A percentile compares a stretch with the other conserved stretches of the same genome.
Conservation (phyloP, 2,113 vertebrate genomes). For the Scortum barcoo region DNA sequence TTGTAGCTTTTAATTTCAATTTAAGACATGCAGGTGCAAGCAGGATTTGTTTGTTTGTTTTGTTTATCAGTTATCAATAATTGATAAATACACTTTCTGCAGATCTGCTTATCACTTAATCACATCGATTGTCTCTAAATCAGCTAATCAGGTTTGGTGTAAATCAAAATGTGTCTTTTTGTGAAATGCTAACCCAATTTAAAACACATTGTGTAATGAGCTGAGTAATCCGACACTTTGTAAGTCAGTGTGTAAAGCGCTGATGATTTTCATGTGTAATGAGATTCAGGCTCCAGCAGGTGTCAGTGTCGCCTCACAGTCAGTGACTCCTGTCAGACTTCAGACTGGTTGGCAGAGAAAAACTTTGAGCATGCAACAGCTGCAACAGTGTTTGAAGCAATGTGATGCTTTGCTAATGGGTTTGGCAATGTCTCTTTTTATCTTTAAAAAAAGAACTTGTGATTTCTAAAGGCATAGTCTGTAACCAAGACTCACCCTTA, state of each 20-base stretch:
- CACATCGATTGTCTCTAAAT: neutral
- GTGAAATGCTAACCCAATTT: neutral
- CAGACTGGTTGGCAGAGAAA: neutral
- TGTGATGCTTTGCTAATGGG: neutral
- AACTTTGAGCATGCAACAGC: no score
- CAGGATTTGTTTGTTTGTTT: neutral
- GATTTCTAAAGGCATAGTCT: no score
- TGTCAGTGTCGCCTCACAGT: conserved; percentile 48
- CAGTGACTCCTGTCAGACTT: neutral
- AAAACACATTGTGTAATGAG: no score
- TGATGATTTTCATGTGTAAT: conserved; percentile 36
- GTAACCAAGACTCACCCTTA: neutral
- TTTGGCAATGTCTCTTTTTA: no score
- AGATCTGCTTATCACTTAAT: neutral
- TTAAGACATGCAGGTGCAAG: neutral
- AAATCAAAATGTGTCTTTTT: neutral
- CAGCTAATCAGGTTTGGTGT: neutral
- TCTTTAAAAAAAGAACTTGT: no score
- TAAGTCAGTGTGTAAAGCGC: no score
- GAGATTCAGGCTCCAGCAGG: conserved; percentile 45
- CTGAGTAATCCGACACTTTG: no score
- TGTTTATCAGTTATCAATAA: neutral
- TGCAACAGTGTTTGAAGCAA: neutral
- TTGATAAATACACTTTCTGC: neutral
- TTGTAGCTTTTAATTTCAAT: neutral